Conservation (phyloP, 2,797 vertebrate species). For the Neosilurus hyrtlii region DNA sequence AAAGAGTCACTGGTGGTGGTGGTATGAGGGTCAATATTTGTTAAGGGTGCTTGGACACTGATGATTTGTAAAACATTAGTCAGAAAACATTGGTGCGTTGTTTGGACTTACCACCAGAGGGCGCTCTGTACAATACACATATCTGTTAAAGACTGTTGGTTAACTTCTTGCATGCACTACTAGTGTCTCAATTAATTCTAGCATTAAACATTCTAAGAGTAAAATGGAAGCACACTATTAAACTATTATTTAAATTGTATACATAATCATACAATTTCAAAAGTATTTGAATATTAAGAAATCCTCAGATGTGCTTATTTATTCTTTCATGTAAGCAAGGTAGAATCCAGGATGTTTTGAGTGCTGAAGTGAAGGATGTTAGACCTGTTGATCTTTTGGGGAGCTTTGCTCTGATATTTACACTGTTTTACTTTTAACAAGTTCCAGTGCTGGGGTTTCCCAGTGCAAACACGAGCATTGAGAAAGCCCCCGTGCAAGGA, state of each 20-base stretch:
- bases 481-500: constrained; percentile 78
- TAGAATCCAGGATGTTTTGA: too few species aligned
- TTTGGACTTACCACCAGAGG: not conserved
- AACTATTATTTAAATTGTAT: not conserved
- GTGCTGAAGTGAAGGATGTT: too few species aligned
- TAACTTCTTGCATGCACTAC: not conserved
- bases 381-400: too few species aligned
- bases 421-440: too few species aligned
- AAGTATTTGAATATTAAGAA: not conserved
- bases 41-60: too few species aligned
- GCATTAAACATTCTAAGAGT: not conserved
- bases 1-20: too few species aligned
- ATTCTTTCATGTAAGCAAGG: not conserved
- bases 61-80: too few species aligned
- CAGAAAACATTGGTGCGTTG: not conserved
- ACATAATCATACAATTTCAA: not conserved
- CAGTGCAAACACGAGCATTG: constrained; percentile 81
- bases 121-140: not conserved
- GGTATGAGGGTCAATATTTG: too few species aligned
- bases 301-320: not conserved
- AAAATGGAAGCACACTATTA: not conserved
- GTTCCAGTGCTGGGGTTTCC: too few species aligned
- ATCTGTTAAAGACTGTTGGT: not conserved
- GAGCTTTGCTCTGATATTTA: too few species aligned
- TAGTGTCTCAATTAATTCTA: not conserved